Evolutionary conservation across 2,888 invertebrate species (phyloP), one percentile per base, ranked within the genome.

Genomic region (Nudaria mundana): DNA sequence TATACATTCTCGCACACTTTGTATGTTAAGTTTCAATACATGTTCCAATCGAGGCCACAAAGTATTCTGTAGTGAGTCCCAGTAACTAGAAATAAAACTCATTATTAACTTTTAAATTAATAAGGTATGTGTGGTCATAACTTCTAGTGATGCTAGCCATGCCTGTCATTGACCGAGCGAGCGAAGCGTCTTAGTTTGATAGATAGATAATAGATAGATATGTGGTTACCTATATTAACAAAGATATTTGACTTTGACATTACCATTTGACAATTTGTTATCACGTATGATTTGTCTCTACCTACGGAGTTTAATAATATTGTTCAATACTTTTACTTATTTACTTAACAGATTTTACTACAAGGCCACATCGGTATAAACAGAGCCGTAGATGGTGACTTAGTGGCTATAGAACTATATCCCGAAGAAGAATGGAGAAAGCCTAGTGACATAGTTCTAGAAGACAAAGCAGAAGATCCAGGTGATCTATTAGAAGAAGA

Each of bases 351-450:
- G 95, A 91, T 97, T 46, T 81, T 97, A 5, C 90, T 98, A 12
- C 97, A 97, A 92, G 97, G 98, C 1, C 91, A 94, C 43, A 90
- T 91, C 37, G 92, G 95, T 35, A 91, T 98, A 38, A 99, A 99
- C 79, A 91, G 99, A 46, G 97, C 98, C 2, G 95, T 99, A 0
- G 96, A 99, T 73, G 98, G 97, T 3, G 99, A 99, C 71, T 86
- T 94, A 25, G 98, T 99, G 3, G 99, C 97, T 3, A 87, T 99
- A 36, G 93, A 97, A 81, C 82, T 99, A 30, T 89, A 99, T 30
- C 95, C 97, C 0, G 92, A 98, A 84, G 91, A 91, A 5, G 91
- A 98, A 63, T 99, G 99, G 99, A 92, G 94, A 5, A 92, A 93
- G 25, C 98, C 98, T 0, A 97, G 97, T 72, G 97, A 95, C 55